Conservation (phyloP, 2,797 vertebrate genomes). For the Ptychobarbus kaznakovi region DNA sequence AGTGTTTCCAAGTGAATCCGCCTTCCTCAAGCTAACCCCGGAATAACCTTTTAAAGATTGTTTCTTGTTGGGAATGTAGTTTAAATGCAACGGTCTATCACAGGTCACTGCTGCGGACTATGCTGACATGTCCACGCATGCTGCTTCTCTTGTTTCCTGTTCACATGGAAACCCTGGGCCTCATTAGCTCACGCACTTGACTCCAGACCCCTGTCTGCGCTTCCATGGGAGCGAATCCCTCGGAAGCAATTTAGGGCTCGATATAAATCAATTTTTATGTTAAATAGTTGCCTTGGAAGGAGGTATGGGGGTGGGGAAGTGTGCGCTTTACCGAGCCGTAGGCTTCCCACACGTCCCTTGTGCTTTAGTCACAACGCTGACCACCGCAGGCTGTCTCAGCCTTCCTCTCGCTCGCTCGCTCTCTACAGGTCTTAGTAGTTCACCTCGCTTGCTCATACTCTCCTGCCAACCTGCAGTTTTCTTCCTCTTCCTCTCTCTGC, state of each 20-base stretch:
- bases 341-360: constrained; percentile 50
- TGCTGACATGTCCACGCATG: not conserved
- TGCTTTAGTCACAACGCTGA: constrained; percentile 41
- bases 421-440: constrained; percentile 48
- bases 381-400: constrained; percentile 37
- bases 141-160: constrained; percentile 44
- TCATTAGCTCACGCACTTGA: constrained; percentile 65
- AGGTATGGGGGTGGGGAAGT: constrained; percentile 45
- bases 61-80: constrained; percentile 44
- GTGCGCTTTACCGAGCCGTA: constrained; percentile 69
- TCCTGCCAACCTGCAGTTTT: constrained; percentile 58
- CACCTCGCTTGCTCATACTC: constrained; percentile 48
- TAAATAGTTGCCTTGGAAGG: constrained; percentile 56
- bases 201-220: constrained; percentile 73
- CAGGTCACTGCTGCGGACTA: constrained; percentile 42
- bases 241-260: constrained; percentile 70
- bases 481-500: constrained; percentile 44
- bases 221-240: constrained; percentile 65
- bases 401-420: constrained; percentile 59
- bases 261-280: constrained; percentile 80
- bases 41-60: constrained; percentile 38
- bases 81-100: constrained; percentile 32
- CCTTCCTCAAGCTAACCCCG: constrained; percentile 21
- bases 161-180: constrained; percentile 53
- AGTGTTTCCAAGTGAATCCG: not conserved